A percentile compares a stretch with the other conserved stretches of the same genome.
Conservation (phyloP, 2,113 vertebrate species). For the Balaenoptera acutorostrata region DNA sequence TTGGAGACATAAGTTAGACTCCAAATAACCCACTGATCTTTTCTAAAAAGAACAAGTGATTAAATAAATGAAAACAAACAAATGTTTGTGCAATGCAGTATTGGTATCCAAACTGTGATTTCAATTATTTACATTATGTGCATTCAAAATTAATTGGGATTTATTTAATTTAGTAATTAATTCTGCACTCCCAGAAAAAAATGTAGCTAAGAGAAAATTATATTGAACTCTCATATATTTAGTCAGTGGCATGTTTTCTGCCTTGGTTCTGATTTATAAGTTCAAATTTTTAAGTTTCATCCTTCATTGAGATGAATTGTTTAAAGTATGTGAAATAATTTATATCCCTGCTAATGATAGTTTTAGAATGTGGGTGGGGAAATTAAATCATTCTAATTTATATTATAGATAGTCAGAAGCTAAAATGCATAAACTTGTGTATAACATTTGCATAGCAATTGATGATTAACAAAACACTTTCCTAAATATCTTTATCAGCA, state of each 20-base stretch:
- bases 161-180: conserved; percentile 32
- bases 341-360: background rate
- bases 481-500: background rate
- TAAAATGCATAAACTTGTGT: background rate
- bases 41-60: background rate
- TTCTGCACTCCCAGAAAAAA: background rate
- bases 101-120: background rate
- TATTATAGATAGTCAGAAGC: background rate
- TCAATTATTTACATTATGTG: background rate
- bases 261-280: background rate
- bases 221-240: background rate
- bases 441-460: background rate
- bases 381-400: conserved; percentile 22
- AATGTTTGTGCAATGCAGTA: background rate
- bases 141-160: conserved; percentile 1
- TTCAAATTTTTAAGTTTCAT: background rate
- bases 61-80: conserved; percentile 6
- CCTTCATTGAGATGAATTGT: background rate
- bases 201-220: background rate
- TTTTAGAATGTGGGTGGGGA: background rate
- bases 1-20: background rate
- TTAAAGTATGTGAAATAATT: background rate
- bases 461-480: background rate
- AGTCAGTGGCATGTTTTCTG: background rate
- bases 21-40: background rate